phyloP scores from a whole-genome alignment of 1,140 invertebrate species.

The Sitodiplosis mosellana region DNA sequence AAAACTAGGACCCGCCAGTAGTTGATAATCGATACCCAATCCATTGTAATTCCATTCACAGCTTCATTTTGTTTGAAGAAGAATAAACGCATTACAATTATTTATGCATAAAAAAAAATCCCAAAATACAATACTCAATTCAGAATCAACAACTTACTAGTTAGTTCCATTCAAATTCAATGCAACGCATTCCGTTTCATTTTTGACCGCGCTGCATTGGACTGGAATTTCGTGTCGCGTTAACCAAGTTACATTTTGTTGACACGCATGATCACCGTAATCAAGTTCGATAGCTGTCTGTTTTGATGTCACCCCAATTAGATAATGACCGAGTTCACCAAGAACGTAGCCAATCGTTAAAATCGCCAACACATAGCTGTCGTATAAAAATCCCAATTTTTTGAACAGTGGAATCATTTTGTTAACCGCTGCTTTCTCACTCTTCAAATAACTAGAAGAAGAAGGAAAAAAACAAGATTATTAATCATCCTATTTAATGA shows the following conservation, averaged over 20 bases:
- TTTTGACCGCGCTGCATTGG: conserved; percentile 31
- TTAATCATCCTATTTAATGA: no score
- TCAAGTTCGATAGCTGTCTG: conserved; percentile 64
- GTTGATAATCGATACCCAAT: conserved; percentile 76
- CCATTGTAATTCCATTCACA: conserved; percentile 90
- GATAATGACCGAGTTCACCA: conserved; percentile 69
- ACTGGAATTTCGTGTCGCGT: conserved; percentile 36
- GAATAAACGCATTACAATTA: no score
- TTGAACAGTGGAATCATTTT: conserved; percentile 23
- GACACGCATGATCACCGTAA: conserved; percentile 75
- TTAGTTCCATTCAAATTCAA: no score
- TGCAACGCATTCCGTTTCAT: conserved; percentile 10
- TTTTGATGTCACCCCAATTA: conserved; percentile 75
- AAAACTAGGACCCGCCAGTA: conserved; percentile 79
- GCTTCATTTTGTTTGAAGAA: no score
- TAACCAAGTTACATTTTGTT: conserved; percentile 46
- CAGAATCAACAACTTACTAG: no score
- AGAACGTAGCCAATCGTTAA: conserved; percentile 65
- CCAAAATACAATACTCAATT: no score
- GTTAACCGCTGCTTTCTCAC: not conserved
- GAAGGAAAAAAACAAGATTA: no score
- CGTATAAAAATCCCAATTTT: conserved; percentile 49
- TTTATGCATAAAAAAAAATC: no score
- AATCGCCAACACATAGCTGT: conserved; percentile 53
- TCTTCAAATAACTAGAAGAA: no score